Evolutionary conservation across 2,797 vertebrate genomes (phyloP).

Genomic region (Saxicola maurus): DNA sequence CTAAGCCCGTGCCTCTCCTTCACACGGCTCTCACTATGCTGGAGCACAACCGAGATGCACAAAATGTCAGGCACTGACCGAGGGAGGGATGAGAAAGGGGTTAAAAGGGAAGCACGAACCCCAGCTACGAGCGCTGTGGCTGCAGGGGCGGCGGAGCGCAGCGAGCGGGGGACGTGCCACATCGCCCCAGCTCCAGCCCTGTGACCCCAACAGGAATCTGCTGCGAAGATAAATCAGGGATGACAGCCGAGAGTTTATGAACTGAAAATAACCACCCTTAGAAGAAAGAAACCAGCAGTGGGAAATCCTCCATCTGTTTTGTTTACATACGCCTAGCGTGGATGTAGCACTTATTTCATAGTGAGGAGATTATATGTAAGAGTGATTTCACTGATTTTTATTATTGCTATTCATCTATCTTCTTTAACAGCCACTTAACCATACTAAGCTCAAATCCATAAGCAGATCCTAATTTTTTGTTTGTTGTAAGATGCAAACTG

Average conservation of each 20-base stretch:
- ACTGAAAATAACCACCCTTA: conserved; percentile 44
- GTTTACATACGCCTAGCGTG: not conserved
- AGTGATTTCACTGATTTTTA: not conserved
- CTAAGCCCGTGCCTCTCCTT: not conserved
- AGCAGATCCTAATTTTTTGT: not conserved
- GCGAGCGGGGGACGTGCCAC: not conserved
- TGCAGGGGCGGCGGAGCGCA: not conserved
- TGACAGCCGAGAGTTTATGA: conserved; percentile 46
- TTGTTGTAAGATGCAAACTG: not conserved
- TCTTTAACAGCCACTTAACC: not conserved
- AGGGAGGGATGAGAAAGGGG: not conserved
- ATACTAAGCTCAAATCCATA: not conserved
- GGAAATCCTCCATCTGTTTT: conserved; percentile 44
- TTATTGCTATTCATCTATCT: rapidly evolving
- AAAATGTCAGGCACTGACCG: conserved; percentile 31
- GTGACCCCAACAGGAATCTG: not conserved
- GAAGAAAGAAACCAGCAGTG: conserved; percentile 7
- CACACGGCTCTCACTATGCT: not conserved
- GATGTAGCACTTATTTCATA: not conserved
- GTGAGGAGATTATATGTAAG: not conserved
- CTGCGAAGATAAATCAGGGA: not conserved
- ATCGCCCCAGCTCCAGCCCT: not conserved
- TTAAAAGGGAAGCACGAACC: not conserved
- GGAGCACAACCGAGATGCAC: not conserved
- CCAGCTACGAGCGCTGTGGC: not conserved